A percentile compares a stretch with the other conserved stretches of the same genome.
Evolutionary conservation across 2,888 invertebrate genomes (phyloP).

Genomic region (Chloromyia formosa): DNA sequence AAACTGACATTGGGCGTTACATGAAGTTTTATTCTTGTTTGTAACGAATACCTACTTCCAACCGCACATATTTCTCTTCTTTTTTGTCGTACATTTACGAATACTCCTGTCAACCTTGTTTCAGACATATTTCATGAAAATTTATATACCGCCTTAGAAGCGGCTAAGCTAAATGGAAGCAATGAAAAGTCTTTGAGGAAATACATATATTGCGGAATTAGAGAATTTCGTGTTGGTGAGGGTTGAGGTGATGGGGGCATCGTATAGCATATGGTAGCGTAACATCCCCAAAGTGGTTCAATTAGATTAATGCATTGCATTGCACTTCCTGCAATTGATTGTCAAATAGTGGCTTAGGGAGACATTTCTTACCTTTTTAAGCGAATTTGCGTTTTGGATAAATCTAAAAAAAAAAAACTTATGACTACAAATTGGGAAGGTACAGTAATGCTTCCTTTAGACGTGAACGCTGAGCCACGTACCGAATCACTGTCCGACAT

Average conservation of each 20-base stretch:
- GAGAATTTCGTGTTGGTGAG: neutral
- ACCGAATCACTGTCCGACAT: too few species aligned
- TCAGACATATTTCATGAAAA: slow-evolving; percentile 11
- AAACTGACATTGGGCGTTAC: slow-evolving; percentile 21
- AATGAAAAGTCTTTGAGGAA: neutral
- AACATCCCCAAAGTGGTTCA: slow-evolving; percentile 13
- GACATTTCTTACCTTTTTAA: neutral
- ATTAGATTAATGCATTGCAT: slow-evolving; percentile 24
- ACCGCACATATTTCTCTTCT: slow-evolving; percentile 13
- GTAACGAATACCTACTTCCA: too few species aligned
- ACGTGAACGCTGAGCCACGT: too few species aligned
- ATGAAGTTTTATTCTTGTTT: too few species aligned
- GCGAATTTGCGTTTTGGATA: too few species aligned
- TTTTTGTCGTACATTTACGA: neutral
- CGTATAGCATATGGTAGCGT: neutral
- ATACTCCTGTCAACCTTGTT: neutral
- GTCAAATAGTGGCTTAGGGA: slow-evolving; percentile 14
- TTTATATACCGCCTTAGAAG: neutral
- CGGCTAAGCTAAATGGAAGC: neutral
- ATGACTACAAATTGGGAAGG: too few species aligned
- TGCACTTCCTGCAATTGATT: slow-evolving; percentile 26
- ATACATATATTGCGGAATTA: neutral
- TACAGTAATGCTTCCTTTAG: too few species aligned
- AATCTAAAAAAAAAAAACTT: too few species aligned
- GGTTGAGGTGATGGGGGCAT: neutral